phyloP scores from a whole-genome alignment of 2,113 vertebrate species.

The Morone saxatilis region DNA sequence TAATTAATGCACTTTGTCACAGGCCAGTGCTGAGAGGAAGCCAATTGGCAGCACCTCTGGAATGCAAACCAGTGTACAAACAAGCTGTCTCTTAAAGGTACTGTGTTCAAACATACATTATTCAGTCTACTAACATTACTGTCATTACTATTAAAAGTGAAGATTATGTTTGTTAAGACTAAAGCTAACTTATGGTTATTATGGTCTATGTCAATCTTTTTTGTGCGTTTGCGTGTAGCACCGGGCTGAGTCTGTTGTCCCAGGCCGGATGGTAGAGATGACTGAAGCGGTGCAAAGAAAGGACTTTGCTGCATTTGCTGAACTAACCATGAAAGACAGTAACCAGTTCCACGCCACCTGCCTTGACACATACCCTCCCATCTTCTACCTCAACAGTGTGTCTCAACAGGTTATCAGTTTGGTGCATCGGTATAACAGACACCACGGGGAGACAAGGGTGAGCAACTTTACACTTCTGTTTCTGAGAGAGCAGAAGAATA shows the following conservation, averaged over 20 bases:
- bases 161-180: background rate
- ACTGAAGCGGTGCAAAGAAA: constrained; percentile 81
- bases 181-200: background rate
- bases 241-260: constrained; percentile 89
- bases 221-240: constrained; percentile 81
- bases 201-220: background rate
- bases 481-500: background rate
- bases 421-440: constrained; percentile 90
- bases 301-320: constrained; percentile 90
- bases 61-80: constrained; percentile 95
- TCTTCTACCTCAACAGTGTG: constrained; percentile 92
- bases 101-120: background rate
- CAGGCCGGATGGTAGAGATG: constrained; percentile 89
- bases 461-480: constrained; percentile 15
- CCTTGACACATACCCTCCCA: constrained; percentile 95
- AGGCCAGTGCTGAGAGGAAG: constrained; percentile 93
- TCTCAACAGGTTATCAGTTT: constrained; percentile 89
- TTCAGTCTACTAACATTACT: background rate
- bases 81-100: constrained; percentile 92
- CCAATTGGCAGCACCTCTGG: constrained; percentile 89
- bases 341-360: constrained; percentile 98
- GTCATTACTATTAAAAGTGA: background rate
- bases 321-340: constrained; percentile 96
- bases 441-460: constrained; percentile 89
- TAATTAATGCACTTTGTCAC: constrained; percentile 27